phyloP scores from a whole-genome alignment of 1,140 invertebrate genomes.

The Lethocerus indicus region DNA sequence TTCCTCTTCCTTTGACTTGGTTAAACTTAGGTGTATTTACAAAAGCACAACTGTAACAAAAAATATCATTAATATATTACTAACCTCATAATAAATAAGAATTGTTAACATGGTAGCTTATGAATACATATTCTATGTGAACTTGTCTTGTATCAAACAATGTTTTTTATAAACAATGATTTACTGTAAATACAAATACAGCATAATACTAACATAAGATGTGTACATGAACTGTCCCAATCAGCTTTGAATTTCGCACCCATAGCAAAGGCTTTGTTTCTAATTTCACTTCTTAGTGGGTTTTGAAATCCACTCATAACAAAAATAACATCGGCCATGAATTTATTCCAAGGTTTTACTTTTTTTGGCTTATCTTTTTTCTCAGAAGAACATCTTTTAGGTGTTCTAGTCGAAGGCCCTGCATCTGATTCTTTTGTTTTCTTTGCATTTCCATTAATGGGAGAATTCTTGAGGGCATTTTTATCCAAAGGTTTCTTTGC shows the following conservation, averaged over 20 bases:
- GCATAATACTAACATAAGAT: slow-evolving; percentile 47
- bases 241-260: slow-evolving; percentile 63
- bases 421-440: neutral
- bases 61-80: neutral
- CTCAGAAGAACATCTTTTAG: too few relatives aligned
- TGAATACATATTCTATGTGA: neutral
- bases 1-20: slow-evolving; percentile 44
- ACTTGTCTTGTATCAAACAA: neutral
- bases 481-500: neutral
- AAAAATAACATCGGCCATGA: slow-evolving; percentile 51
- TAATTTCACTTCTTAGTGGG: slow-evolving; percentile 47
- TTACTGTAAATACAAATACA: neutral
- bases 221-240: slow-evolving; percentile 57
- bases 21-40: slow-evolving; percentile 73
- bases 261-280: slow-evolving; percentile 52
- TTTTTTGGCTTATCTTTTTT: slow-evolving; percentile 3
- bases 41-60: slow-evolving; percentile 60
- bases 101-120: neutral
- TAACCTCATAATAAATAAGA: neutral
- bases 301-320: slow-evolving; percentile 76
- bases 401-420: too few relatives aligned
- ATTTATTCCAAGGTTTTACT: slow-evolving; percentile 32
- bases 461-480: neutral
- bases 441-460: neutral
- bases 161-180: neutral